A percentile compares a stretch with the other conserved stretches of the same genome.
Conservation (phyloP, 2,797 vertebrate species). For the Urocyon cinereoargenteus region DNA sequence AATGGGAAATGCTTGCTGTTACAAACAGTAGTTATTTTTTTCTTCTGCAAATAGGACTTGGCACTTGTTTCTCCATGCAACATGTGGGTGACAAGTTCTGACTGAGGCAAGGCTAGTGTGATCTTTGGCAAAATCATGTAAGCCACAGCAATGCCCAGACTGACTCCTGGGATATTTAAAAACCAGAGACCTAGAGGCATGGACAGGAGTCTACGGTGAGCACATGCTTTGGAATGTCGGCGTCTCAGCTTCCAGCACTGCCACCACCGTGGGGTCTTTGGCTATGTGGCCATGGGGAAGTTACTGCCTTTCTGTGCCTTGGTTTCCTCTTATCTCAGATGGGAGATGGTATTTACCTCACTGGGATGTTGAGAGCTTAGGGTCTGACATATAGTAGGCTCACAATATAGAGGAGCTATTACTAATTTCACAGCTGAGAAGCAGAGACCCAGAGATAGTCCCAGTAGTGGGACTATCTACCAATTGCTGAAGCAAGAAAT, state of each 20-base stretch:
- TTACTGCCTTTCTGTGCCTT: neutral
- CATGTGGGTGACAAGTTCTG: neutral
- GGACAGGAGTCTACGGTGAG: neutral
- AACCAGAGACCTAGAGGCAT: neutral
- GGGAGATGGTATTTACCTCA: neutral
- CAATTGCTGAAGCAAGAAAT: neutral
- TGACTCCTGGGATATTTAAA: neutral
- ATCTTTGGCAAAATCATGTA: neutral
- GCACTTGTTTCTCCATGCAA: neutral
- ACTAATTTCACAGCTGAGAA: neutral
- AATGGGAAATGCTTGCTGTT: slow-evolving; percentile 57
- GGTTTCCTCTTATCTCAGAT: neutral
- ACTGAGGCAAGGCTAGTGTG: neutral
- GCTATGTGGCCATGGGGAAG: neutral
- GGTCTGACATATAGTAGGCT: neutral
- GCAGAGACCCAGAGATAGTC: neutral
- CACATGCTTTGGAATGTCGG: neutral
- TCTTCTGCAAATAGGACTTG: neutral
- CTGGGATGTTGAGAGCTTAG: neutral
- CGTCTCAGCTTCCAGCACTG: neutral
- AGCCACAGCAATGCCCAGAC: neutral
- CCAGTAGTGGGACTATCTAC: neutral
- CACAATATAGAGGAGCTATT: neutral
- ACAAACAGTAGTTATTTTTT: slow-evolving; percentile 36
- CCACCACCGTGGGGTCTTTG: neutral